These are phyloP conservation scores for Aproaerema taeniolella DNA, from an alignment of 2,888 invertebrate genomes.

Conservation along the genomic window DNA sequence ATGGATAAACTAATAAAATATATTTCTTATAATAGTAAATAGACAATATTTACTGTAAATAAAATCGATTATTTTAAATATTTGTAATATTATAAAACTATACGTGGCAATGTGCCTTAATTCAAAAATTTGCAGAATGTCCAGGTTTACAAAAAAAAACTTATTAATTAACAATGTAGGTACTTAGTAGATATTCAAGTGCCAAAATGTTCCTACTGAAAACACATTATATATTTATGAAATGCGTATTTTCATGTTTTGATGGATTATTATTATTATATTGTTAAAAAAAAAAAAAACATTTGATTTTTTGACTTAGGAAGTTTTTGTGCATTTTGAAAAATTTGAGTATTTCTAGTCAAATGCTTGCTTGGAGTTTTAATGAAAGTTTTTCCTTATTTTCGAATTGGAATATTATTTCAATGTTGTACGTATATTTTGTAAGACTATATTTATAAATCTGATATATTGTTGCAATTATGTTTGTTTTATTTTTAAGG, in stretches of 20 bases:
- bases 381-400: constrained; percentile 26
- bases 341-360: constrained; percentile 42
- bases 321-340: too few species aligned
- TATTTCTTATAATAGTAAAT: not conserved
- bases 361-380: constrained; percentile 37
- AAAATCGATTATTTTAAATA: too few species aligned
- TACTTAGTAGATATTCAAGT: too few species aligned
- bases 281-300: too few species aligned
- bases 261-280: too few species aligned
- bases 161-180: too few species aligned
- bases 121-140: constrained; percentile 27
- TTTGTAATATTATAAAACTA: constrained; percentile 19
- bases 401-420: constrained; percentile 41
- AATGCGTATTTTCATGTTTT: too few species aligned
- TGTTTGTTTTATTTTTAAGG: not conserved
- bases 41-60: constrained; percentile 19
- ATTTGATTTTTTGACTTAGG: too few species aligned
- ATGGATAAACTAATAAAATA: not conserved
- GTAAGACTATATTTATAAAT: constrained; percentile 68
- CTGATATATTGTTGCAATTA: constrained; percentile 55
- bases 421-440: constrained; percentile 67
- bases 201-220: too few species aligned
- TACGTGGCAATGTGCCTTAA: constrained; percentile 60
- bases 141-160: too few species aligned
- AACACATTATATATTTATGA: too few species aligned